Conservation (phyloP, 2,888 invertebrate genomes). For the Epinotia ramella region DNA sequence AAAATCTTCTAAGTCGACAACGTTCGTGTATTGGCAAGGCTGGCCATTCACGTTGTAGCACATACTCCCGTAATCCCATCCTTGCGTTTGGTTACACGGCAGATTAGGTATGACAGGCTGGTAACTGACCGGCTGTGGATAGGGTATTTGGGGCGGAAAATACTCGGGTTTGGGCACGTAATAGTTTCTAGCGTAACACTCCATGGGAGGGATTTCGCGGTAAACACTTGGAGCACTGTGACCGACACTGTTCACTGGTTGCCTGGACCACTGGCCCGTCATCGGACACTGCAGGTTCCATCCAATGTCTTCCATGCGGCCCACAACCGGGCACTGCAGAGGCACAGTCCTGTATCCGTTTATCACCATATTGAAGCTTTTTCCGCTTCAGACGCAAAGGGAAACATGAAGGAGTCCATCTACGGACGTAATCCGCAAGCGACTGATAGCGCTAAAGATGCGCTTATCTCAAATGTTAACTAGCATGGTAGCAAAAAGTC, state of each 20-base stretch:
- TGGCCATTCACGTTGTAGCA: conserved; percentile 88
- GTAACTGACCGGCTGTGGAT: conserved; percentile 54
- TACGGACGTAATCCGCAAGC: conserved; percentile 74
- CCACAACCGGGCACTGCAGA: conserved; percentile 66
- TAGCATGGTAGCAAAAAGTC: conserved; percentile 76
- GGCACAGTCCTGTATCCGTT: conserved; percentile 57
- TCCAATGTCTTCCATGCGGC: conserved; percentile 62
- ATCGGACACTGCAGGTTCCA: conserved; percentile 73
- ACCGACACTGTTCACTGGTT: conserved; percentile 58
- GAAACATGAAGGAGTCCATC: conserved; percentile 71
- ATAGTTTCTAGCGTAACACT: conserved; percentile 64
- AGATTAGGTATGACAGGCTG: conserved; percentile 63
- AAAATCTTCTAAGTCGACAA: conserved; percentile 90
- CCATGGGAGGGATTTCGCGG: conserved; percentile 58
- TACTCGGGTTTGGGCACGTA: conserved; percentile 58
- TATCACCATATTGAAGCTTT: conserved; percentile 67
- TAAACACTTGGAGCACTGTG: conserved; percentile 57
- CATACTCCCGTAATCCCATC: conserved; percentile 87
- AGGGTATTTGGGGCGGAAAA: conserved; percentile 56
- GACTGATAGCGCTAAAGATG: conserved; percentile 80
- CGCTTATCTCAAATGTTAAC: conserved; percentile 74
- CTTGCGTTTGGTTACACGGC: conserved; percentile 79
- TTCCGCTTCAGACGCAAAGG: conserved; percentile 45
- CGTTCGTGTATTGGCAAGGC: conserved; percentile 88
- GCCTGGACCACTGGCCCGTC: conserved; percentile 66